These are phyloP conservation scores for Ciconia maguari DNA, from an alignment of 2,113 vertebrate genomes.

Conservation along the genomic window DNA sequence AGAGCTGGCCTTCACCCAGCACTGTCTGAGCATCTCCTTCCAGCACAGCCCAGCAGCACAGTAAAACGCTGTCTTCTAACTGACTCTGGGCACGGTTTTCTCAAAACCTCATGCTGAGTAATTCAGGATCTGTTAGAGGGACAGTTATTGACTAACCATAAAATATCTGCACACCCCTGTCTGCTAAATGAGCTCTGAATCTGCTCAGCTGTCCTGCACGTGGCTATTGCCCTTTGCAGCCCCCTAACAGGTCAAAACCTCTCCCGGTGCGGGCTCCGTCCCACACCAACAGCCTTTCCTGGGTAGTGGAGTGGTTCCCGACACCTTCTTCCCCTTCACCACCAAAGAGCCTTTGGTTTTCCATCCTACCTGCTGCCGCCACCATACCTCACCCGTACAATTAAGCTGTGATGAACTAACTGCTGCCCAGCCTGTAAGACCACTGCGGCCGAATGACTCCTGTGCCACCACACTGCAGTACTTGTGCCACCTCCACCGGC, in stretches of 20 bases:
- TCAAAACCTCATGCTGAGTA: accelerated
- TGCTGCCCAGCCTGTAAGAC: not conserved
- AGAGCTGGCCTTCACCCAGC: not conserved
- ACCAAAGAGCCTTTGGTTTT: accelerated
- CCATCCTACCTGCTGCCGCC: accelerated
- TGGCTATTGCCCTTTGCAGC: not conserved
- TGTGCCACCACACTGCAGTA: too few relatives aligned
- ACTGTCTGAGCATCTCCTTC: not conserved
- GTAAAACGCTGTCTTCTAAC: accelerated
- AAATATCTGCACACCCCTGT: accelerated
- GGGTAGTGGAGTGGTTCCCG: accelerated
- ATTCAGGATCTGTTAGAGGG: not conserved
- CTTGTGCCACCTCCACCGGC: accelerated
- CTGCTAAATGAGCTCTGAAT: accelerated
- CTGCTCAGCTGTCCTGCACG: accelerated
- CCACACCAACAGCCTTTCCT: accelerated
- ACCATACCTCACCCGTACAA: accelerated
- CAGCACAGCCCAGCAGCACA: not conserved
- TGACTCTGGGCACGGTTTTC: accelerated
- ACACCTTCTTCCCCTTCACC: not conserved
- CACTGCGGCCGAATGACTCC: accelerated
- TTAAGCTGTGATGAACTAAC: not conserved
- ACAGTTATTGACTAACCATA: accelerated
- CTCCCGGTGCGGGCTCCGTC: accelerated
- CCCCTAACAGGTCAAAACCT: accelerated